Conservation (phyloP, 2,113 vertebrate genomes). For the Microcebus tavaratra region DNA sequence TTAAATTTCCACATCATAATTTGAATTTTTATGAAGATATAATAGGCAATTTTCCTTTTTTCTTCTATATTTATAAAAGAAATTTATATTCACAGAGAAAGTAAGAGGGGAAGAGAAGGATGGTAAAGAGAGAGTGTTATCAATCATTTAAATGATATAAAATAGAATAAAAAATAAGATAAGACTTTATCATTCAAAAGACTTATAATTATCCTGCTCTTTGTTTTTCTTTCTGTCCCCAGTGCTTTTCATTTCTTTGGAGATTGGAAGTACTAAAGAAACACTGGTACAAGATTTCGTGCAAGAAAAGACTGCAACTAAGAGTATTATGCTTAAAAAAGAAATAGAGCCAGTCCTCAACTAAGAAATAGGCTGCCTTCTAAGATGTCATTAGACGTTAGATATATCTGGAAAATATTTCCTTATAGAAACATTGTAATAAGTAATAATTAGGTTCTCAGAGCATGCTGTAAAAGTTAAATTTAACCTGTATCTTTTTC, state of each 20-base stretch:
- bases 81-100: background rate
- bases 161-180: background rate
- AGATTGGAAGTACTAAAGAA: background rate
- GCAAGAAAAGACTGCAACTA: background rate
- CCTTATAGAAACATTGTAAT: background rate
- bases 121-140: background rate
- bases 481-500: background rate
- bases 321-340: background rate
- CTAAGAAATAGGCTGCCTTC: background rate
- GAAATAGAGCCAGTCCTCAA: background rate
- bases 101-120: background rate
- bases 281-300: background rate
- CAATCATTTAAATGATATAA: background rate
- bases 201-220: background rate
- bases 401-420: background rate
- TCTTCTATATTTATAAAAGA: background rate
- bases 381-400: background rate
- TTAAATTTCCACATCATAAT: background rate
- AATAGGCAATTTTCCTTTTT: background rate
- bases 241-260: background rate
- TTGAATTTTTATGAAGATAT: background rate
- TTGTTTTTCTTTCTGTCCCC: background rate
- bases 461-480: background rate
- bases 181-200: background rate
- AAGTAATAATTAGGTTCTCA: background rate